Evolutionary conservation across 2,888 invertebrate genomes (phyloP).

Genomic region (Anorthoa munda): DNA sequence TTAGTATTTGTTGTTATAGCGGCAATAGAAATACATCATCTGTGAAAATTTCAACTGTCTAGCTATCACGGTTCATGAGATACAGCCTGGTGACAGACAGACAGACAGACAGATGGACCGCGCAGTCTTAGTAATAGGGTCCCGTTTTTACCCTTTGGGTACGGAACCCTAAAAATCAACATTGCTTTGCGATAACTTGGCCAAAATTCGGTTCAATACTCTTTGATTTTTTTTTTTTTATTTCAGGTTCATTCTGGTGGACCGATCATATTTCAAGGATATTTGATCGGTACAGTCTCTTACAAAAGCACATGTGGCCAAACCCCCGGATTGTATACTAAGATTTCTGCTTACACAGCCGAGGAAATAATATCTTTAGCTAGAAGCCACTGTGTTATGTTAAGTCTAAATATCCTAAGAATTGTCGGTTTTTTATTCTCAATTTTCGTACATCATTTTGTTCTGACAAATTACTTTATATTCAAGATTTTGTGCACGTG

Average conservation of each 20-base stretch:
- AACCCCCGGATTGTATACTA: conserved; percentile 70
- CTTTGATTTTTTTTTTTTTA: conserved; percentile 5
- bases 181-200: no score
- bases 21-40: no score
- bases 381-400: neutral
- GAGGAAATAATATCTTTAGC: conserved; percentile 24
- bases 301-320: conserved; percentile 70
- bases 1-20: no score
- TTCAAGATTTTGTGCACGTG: neutral
- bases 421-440: neutral
- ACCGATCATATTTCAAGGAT: conserved; percentile 71
- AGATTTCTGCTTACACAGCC: conserved; percentile 66
- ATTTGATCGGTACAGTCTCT: conserved; percentile 71
- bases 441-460: conserved; percentile 6
- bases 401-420: neutral
- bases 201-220: no score
- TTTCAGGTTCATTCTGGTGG: conserved; percentile 75
- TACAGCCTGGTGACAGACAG: no score
- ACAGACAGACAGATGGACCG: no score
- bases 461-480: conserved; percentile 1
- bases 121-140: no score
- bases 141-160: no score
- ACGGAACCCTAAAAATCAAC: no score
- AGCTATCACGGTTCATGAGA: no score
- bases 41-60: no score